Base-by-base conservation (phyloP, 2,888 invertebrate genomes). In the Drosophila niveifrons region DNA sequence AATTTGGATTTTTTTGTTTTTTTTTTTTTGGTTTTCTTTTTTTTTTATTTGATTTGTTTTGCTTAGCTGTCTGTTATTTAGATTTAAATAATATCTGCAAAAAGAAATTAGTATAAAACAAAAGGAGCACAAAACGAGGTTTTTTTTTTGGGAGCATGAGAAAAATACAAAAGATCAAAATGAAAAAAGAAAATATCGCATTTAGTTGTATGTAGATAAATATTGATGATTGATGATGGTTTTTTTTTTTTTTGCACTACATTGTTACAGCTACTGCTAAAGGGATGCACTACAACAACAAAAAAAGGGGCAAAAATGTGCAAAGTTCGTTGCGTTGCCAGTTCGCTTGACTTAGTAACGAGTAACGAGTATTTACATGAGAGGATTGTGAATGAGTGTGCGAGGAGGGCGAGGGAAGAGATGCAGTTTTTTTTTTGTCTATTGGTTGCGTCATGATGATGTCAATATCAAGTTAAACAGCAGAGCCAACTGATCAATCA, bases 31-130 rank as follows among this genome's bases (percentile, higher is more conserved):
- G 39, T 62, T 53, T 67, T 67, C n/a, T 66, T 75, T 34, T 34
- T 62, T 53, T 67, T 67, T 23, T 66, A 69, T 70, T 13, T 29
- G n/a, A n/a, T n/a, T n/a, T n/a, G n/a, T 44, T 76, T 76, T 77
- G 64, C 73, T 78, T 81, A 81, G 75, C 62, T 81, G 66, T 64
- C 53, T 71, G 61, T 71, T 68, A 71, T 83, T 80, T 76, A 78
- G 76, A 64, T 83, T 87, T 90, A 87, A 89, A 90, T 89, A 84
- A 90, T 84, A 89, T 87, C 86, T 87, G 86, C 75, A 89, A 87
- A 87, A 84, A 87, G 80, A 90, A 81, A 86, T 88, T 75, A 72
- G 79, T 87, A 77, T 72, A 80, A 75, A 75, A 81, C 76, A 80
- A 75, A 56, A 61, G 72, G 66, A 66, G 69, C 62, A 47, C 44